Base-by-base conservation (phyloP, 2,113 vertebrate genomes). In the Phalacrocorax carbo region DNA sequence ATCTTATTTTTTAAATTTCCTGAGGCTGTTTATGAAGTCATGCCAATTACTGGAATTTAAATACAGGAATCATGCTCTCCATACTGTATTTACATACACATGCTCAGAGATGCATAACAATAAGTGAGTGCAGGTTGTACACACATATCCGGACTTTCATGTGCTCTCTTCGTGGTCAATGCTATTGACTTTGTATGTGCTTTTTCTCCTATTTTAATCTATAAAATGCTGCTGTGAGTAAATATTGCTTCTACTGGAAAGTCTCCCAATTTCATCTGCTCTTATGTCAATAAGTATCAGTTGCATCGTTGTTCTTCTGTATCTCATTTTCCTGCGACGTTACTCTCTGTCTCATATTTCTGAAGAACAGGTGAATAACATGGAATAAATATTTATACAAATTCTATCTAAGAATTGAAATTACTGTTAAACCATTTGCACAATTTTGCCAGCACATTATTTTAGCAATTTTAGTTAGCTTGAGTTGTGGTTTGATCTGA, bases 361-460 rank as follows among this genome's bases (percentile, higher is more conserved):
- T 87, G 38, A 68, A 19, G 55, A 81, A 22, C 58, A 69, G 61
- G 18, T 75, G 61, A 61, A 71, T n/a, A 60, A 42, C 25, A 12
- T 4, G 40, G 30, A 69, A 46, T 22, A 66, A 91, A 75, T 62
- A 55, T 70, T 69, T 52, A 36, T 44, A 34, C 6, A 75, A 71
- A 66, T 62, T 32, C 29, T 51, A 13, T 23, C 9, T 32, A 20
- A 30, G 17, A 60, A 55, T 29, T 65, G 22, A 65, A 83, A 54
- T 27, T 7, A 3, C 10, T 60, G 7, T 29, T 60, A 55, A 77
- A 84, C 62, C 44, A 84, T 38, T 60, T 55, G 7, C n/a, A 27
- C 15, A 15, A 0, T 68, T 84, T 66, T 91, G 7, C 29, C 2
- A 3, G 15, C 11, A 34, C 0, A 0, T 38, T 77, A 27, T 60